Base-by-base conservation (phyloP, 2,888 invertebrate species). In the Chesias legatella region DNA sequence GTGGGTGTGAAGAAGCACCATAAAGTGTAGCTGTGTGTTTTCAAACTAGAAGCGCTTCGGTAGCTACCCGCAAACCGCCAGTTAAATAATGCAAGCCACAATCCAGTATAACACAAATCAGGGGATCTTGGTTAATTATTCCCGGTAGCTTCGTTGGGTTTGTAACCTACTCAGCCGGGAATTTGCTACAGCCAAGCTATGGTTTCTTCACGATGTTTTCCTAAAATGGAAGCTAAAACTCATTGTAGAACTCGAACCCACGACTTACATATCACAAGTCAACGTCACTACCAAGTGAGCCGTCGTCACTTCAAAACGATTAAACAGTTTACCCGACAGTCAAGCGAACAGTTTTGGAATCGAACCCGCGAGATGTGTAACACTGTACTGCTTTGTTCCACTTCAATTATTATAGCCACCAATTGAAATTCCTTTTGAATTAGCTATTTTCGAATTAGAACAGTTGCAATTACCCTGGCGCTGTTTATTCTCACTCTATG, bases 391-490 rank as follows among this genome's bases (percentile, higher is more conserved):
- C 57, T 63, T 58, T 48, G 57, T 65, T 67, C 63, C 63, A 58
- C 52, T 63, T 53, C 59, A 64, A 60, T 67, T 53, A 63, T 50
- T 41, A 34, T 31, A 36, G 29, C 39, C 30, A 37, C 33, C 42
- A 55, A 67, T 61, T 58, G 54, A 55, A 57, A 61, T 62, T 61
- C 55, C 47, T 52, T 58, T 56, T 59, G 54, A 56, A 50, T 57
- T 52, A 47, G 20, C 30, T 30, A 35, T 45, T 40, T 32, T 43
- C 41, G 35, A 51, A 47, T 44, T 23, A 47, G 35, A 26, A 38
- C 42, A 22, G 42, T 37, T 46, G 50, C 48, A 43, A 46, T 48
- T 51, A 46, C 34, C 38, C 43, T 35, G 26, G 20, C 41, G 44
- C 23, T 21, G 33, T 45, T 36, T 43, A 45, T 39, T 32, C 42